A percentile compares a stretch with the other conserved stretches of the same genome.
Conservation (phyloP, 2,113 vertebrate species). For the Echinops telfairi region DNA sequence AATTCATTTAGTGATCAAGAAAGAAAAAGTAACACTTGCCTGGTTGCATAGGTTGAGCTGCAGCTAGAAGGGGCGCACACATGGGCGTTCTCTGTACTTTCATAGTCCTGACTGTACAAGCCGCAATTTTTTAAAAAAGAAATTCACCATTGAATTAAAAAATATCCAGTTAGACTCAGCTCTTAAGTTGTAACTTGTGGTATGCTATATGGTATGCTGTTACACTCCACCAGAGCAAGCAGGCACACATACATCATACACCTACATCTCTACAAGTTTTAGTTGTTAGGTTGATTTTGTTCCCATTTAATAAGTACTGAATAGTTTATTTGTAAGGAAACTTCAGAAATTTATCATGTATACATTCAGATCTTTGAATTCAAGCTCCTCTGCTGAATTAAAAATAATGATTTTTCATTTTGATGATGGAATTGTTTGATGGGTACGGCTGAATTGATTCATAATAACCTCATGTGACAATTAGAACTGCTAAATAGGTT, state of each 20-base stretch:
- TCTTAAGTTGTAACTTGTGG: too few species aligned
- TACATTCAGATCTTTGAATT: slow-evolving; percentile 8
- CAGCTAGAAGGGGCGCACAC: background rate
- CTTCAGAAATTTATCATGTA: slow-evolving; percentile 24
- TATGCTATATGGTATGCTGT: background rate
- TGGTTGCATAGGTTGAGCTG: background rate
- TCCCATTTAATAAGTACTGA: background rate
- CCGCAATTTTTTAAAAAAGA: background rate
- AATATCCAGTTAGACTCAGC: too few species aligned
- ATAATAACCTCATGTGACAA: background rate
- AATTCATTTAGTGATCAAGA: background rate
- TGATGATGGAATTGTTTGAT: background rate
- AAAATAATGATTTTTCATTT: slow-evolving; percentile 12
- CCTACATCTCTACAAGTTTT: too few species aligned
- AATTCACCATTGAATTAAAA: background rate
- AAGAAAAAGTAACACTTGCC: background rate
- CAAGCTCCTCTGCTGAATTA: background rate
- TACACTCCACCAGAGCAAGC: background rate
- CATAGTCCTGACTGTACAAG: background rate
- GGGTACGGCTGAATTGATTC: background rate
- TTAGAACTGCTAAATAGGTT: background rate
- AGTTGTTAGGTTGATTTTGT: too few species aligned
- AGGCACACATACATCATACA: too few species aligned
- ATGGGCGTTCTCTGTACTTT: background rate
- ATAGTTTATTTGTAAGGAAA: background rate